A percentile compares a stretch with the other conserved stretches of the same genome.
These are phyloP conservation scores for Luehdorfia chinensis DNA, from an alignment of 1,140 invertebrate genomes.

Conservation along the genomic window DNA sequence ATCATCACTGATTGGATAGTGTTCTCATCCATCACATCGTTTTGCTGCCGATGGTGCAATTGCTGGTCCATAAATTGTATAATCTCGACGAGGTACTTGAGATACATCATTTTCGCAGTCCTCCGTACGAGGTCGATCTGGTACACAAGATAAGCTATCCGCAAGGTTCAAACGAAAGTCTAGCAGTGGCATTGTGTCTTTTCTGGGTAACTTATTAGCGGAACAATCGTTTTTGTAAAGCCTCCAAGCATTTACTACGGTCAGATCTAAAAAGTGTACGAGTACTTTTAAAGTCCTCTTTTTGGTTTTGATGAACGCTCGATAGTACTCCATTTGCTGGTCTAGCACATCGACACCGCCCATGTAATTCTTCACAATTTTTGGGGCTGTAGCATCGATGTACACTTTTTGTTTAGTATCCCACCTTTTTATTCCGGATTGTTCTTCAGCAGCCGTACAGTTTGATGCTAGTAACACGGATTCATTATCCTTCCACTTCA, in stretches of 20 bases:
- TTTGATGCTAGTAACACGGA: conserved; percentile 28
- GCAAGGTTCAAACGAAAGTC: conserved; percentile 26
- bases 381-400: conserved; percentile 21
- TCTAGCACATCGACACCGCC: conserved; percentile 27
- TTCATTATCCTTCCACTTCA: conserved; percentile 35
- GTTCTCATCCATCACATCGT: conserved; percentile 30
- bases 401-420: conserved; percentile 19
- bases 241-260: conserved; percentile 23
- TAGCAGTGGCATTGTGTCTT: conserved; percentile 18
- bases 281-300: conserved; percentile 32
- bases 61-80: conserved; percentile 15
- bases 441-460: conserved; percentile 22
- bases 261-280: conserved; percentile 27
- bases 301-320: conserved; percentile 26
- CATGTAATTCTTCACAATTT: conserved; percentile 23
- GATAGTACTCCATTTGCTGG: conserved; percentile 25
- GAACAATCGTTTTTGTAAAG: conserved; percentile 23
- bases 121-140: neutral
- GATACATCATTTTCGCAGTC: conserved; percentile 15
- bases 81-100: conserved; percentile 15
- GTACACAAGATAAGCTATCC: conserved; percentile 6
- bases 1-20: conserved; percentile 21
- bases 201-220: conserved; percentile 15
- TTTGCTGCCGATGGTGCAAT: conserved; percentile 18
- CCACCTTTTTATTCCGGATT: conserved; percentile 20